Conservation (phyloP, 2,888 invertebrate genomes). For the Hybos culiciformis region DNA sequence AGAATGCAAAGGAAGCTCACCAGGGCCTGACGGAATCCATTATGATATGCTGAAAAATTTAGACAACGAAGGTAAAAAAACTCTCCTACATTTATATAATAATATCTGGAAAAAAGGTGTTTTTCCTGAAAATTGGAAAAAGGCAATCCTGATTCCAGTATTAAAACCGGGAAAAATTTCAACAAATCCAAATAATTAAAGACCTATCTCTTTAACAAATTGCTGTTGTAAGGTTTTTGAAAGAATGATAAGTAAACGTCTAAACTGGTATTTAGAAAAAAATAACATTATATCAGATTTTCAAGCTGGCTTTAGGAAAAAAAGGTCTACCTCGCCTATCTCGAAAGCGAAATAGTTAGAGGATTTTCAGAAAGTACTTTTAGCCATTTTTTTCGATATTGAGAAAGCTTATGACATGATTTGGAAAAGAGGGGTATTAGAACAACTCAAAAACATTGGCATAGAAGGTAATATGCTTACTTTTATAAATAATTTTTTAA, state of each 20-base stretch:
- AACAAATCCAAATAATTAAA: background rate
- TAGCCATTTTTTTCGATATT: slow-evolving; percentile 1
- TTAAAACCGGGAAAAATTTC: background rate
- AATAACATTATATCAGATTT: background rate
- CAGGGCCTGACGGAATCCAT: background rate
- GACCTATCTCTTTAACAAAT: slow-evolving; percentile 5
- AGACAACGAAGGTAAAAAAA: background rate
- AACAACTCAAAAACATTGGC: background rate
- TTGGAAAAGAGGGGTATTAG: background rate
- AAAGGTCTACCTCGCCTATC: background rate
- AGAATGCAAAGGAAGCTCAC: background rate
- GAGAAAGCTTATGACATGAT: slow-evolving; percentile 1
- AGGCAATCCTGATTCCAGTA: background rate
- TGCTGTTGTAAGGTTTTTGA: slow-evolving; percentile 1
- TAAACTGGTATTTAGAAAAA: slow-evolving; percentile 1
- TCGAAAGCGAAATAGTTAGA: background rate
- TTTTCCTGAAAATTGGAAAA: slow-evolving; percentile 1
- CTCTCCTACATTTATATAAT: background rate
- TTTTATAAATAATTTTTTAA: slow-evolving; percentile 1
- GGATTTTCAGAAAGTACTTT: background rate
- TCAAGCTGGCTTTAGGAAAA: background rate
- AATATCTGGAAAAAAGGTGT: background rate
- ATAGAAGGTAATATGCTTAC: background rate
- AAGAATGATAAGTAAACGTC: slow-evolving; percentile 4
- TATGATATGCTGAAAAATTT: slow-evolving; percentile 1